A percentile compares a stretch with the other conserved stretches of the same genome.
Conservation (phyloP, 2,797 vertebrate species). For the Mus minutoides region DNA sequence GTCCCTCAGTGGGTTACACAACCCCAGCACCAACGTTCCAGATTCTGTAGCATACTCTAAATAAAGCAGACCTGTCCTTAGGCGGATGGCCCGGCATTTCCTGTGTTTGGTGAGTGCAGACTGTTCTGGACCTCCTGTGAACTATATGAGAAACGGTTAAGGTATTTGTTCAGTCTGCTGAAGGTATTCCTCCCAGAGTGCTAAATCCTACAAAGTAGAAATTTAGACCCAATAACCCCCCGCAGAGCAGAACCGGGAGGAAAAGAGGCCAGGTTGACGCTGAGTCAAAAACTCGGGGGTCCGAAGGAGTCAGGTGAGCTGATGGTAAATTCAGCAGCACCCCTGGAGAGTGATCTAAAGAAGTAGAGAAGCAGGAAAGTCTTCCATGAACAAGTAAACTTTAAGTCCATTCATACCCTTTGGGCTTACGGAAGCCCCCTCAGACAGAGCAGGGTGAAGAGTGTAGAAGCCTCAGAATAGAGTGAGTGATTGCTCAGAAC, state of each 20-base stretch:
- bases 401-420: background rate
- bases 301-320: background rate
- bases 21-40: background rate
- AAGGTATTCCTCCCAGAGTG: background rate
- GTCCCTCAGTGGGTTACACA: background rate
- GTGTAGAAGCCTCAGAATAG: rapidly evolving
- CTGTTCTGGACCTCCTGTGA: background rate
- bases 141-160: background rate
- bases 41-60: background rate
- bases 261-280: background rate
- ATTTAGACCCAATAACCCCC: background rate
- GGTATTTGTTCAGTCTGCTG: background rate
- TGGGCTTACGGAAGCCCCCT: background rate
- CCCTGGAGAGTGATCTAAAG: background rate
- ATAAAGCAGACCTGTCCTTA: background rate
- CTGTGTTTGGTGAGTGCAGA: background rate
- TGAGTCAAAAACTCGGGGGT: background rate
- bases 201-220: background rate
- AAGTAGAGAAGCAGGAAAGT: background rate
- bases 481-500: too few relatives aligned
- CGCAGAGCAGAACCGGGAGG: background rate
- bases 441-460: too few relatives aligned
- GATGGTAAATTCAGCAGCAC: background rate
- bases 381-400: background rate
- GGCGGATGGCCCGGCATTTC: background rate